These are phyloP conservation scores for Heliangelus exortis DNA, from an alignment of 2,797 vertebrate genomes.

Conservation along the genomic window DNA sequence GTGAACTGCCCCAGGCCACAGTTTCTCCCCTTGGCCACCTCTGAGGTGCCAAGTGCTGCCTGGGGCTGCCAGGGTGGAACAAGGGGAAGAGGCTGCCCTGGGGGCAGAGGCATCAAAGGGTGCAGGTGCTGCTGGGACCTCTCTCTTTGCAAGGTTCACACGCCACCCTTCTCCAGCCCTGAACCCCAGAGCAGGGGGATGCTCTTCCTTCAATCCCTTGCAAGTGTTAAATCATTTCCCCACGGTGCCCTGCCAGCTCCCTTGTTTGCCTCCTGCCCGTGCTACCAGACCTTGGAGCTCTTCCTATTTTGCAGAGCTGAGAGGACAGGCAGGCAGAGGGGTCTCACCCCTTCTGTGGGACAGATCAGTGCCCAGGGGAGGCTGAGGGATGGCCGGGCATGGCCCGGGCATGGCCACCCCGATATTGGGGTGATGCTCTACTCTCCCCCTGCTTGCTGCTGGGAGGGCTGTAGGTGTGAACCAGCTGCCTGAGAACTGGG, in stretches of 20 bases:
- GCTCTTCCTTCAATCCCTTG: not conserved
- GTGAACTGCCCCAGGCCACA: not conserved
- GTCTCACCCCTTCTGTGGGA: not conserved
- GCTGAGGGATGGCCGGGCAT: not conserved
- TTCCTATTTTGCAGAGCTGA: not conserved
- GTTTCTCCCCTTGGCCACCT: not conserved
- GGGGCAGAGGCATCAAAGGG: not conserved
- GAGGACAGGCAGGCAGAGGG: not conserved
- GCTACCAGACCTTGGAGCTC: not conserved
- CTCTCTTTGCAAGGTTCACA: constrained; percentile 16
- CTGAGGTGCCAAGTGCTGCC: not conserved
- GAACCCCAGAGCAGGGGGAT: not conserved
- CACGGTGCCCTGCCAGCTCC: not conserved
- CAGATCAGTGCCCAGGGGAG: not conserved
- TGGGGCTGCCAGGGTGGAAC: not conserved
- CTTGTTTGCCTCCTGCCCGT: not conserved
- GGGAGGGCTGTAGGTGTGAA: not conserved
- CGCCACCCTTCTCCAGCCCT: not conserved
- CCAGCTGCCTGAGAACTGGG: not conserved
- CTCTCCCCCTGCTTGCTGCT: accelerated
- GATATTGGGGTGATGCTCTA: not conserved
- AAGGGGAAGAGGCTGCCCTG: not conserved
- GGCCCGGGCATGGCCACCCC: no score
- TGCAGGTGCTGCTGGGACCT: not conserved
- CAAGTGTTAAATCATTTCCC: not conserved